Evolutionary conservation across 2,888 invertebrate species (phyloP).

Genomic region (Lasioglossum calceatum): DNA sequence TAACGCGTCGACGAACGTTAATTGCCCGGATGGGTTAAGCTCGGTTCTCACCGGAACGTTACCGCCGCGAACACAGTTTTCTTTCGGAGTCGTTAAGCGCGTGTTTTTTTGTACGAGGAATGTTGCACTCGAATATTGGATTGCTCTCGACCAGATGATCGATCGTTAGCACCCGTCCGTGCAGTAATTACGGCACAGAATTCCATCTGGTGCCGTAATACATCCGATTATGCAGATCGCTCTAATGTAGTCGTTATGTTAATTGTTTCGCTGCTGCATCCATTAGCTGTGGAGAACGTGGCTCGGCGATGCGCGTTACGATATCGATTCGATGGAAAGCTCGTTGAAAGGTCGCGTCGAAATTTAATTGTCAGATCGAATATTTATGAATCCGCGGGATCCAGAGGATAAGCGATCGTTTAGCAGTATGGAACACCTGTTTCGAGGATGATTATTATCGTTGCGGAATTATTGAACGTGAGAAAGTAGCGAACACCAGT

Average conservation of each 20-base stretch:
- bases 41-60: background rate
- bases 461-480: conserved; percentile 16
- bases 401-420: conserved; percentile 3
- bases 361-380: background rate
- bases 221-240: background rate
- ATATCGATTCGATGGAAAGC: background rate
- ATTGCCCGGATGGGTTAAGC: conserved; percentile 7
- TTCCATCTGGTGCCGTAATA: background rate
- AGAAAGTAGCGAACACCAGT: conserved; percentile 15
- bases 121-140: background rate
- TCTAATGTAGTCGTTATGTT: background rate
- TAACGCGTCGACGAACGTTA: conserved; percentile 41
- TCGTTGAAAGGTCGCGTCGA: background rate
- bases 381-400: conserved; percentile 10
- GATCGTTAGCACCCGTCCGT: background rate
- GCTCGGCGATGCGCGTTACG: background rate
- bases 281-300: background rate
- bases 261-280: background rate
- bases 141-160: background rate
- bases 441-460: background rate
- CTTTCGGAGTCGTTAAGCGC: background rate
- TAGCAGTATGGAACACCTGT: background rate
- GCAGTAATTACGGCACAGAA: background rate
- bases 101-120: background rate
- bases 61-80: background rate